phyloP scores from a whole-genome alignment of 2,113 vertebrate genomes.

The Passer domesticus region DNA sequence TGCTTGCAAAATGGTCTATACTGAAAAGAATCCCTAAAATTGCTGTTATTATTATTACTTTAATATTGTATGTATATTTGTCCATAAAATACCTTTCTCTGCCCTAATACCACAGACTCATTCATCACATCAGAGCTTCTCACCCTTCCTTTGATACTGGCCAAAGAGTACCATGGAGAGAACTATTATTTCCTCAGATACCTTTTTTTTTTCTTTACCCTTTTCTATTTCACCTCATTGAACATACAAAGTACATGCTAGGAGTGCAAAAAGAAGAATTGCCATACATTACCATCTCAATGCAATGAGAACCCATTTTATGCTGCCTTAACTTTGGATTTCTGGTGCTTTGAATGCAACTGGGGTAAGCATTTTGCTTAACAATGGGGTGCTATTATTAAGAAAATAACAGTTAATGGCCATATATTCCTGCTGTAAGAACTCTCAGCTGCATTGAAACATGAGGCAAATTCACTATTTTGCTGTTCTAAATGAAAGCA shows the following conservation, averaged over 20 bases:
- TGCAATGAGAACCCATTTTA: slow-evolving; percentile 36
- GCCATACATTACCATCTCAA: neutral
- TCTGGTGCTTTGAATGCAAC: slow-evolving; percentile 31
- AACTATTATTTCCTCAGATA: neutral
- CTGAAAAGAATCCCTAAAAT: neutral
- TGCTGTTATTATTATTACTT: neutral
- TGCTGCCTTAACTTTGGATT: slow-evolving; percentile 43
- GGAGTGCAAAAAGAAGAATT: neutral
- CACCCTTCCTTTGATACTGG: neutral
- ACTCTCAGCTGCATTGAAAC: slow-evolving; percentile 9
- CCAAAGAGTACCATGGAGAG: neutral
- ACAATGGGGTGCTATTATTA: slow-evolving; percentile 50
- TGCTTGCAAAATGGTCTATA: neutral
- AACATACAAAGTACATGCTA: neutral
- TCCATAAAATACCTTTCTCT: neutral
- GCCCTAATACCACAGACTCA: neutral
- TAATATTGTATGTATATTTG: neutral
- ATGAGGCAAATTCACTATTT: slow-evolving; percentile 17
- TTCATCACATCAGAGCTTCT: neutral
- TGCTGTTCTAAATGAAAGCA: slow-evolving; percentile 13
- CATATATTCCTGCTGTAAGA: slow-evolving; percentile 37
- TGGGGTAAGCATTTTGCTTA: slow-evolving; percentile 28
- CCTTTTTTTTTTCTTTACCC: too few relatives aligned
- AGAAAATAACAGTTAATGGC: slow-evolving; percentile 64
- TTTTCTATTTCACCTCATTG: slow-evolving; percentile 12